phyloP scores from a whole-genome alignment of 2,113 vertebrate genomes.

The Nansenia antarctica region DNA sequence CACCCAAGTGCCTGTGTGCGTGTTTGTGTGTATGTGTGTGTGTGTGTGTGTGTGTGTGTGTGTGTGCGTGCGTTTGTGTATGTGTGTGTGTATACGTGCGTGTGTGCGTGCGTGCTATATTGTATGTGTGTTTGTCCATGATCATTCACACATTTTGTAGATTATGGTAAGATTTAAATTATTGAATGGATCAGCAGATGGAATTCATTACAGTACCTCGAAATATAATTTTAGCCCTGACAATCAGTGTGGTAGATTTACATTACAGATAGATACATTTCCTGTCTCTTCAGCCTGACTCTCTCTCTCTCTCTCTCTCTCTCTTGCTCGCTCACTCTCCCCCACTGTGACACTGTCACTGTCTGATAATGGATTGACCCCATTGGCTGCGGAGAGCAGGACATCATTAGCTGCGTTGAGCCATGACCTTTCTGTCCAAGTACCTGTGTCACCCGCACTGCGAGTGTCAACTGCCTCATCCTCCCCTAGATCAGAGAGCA shows the following conservation, averaged over 20 bases:
- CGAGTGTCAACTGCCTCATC: not conserved
- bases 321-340: slow-evolving; percentile 20
- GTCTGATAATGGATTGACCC: slow-evolving; percentile 72
- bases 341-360: slow-evolving; percentile 42
- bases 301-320: not conserved
- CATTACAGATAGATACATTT: no score
- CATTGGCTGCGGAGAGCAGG: slow-evolving; percentile 54
- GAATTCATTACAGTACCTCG: no score
- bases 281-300: not conserved
- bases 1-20: not conserved
- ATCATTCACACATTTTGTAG: no score
- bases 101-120: not conserved
- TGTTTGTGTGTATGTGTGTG: no score
- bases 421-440: slow-evolving; percentile 50
- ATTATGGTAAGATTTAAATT: no score
- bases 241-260: no score
- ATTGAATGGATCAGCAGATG: no score
- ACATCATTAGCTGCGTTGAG: slow-evolving; percentile 63
- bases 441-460: slow-evolving; percentile 26
- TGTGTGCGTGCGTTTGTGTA: not conserved
- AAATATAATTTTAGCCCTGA: no score
- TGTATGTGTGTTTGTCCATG: not conserved
- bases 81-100: not conserved
- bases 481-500: slow-evolving; percentile 52
- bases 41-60: not conserved